A percentile compares a stretch with the other conserved stretches of the same genome.
These are phyloP conservation scores for Cosmopolites sordidus DNA, from an alignment of 2,888 invertebrate species.

Conservation along the genomic window DNA sequence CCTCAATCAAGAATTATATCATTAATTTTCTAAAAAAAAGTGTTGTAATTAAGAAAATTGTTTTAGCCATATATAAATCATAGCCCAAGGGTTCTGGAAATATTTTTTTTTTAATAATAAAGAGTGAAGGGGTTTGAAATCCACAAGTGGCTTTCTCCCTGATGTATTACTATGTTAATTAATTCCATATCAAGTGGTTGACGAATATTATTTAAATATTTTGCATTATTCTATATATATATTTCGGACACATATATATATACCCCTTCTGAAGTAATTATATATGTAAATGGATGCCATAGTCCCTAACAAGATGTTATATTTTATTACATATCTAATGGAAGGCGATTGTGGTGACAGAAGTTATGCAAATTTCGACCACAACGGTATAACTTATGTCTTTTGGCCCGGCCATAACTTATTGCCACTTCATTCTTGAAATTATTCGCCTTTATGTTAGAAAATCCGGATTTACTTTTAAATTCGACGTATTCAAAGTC, in stretches of 20 bases:
- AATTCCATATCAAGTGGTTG: not conserved
- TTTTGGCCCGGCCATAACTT: conserved; percentile 18
- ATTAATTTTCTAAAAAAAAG: too few species aligned
- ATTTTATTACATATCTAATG: conserved; percentile 20
- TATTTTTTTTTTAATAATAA: too few species aligned
- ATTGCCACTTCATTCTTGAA: conserved; percentile 9
- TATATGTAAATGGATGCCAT: conserved; percentile 8
- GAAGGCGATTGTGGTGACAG: conserved; percentile 17
- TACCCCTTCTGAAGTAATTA: not conserved
- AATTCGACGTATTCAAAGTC: conserved; percentile 8
- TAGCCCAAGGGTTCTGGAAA: too few species aligned
- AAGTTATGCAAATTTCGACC: conserved; percentile 22
- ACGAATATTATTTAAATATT: not conserved
- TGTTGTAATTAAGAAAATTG: too few species aligned
- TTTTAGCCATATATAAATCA: too few species aligned
- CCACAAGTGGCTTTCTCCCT: not conserved
- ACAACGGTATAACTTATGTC: conserved; percentile 20
- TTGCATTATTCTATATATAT: not conserved
- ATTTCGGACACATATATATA: not conserved
- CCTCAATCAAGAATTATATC: too few species aligned
- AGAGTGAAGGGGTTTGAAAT: not conserved
- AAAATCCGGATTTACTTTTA: conserved; percentile 11
- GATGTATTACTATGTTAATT: not conserved
- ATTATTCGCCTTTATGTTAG: conserved; percentile 13
- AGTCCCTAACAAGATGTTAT: conserved; percentile 15